These are phyloP conservation scores for Aurelia aurita DNA, from an alignment of 30 jellyfish, hydroid and myxozoan genomes.

Conservation along the genomic window DNA sequence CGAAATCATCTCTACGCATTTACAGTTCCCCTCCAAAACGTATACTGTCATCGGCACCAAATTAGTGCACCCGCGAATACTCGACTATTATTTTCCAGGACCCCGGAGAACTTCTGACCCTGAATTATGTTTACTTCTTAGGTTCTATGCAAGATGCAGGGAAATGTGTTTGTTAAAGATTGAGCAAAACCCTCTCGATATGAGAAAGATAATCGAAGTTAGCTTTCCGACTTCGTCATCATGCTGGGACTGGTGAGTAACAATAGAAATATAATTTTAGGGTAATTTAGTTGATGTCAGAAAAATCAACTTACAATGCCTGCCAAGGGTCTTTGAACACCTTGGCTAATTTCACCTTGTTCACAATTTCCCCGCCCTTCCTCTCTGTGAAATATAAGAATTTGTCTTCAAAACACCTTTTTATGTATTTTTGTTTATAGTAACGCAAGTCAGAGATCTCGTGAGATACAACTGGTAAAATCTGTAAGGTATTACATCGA, in stretches of 20 bases:
- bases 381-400: too few relatives aligned
- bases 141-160: constrained; percentile 36
- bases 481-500: constrained; percentile 35
- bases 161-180: constrained; percentile 31
- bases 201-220: constrained; percentile 11
- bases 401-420: not conserved
- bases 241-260: constrained; percentile 50
- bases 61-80: too few relatives aligned
- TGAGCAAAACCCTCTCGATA: constrained; percentile 11
- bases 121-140: too few relatives aligned
- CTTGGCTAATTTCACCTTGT: not conserved
- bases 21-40: too few relatives aligned
- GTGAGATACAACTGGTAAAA: constrained; percentile 9
- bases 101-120: too few relatives aligned
- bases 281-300: not conserved
- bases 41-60: too few relatives aligned
- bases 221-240: not conserved
- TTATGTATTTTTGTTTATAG: not conserved
- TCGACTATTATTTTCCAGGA: too few relatives aligned
- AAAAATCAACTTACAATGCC: too few relatives aligned
- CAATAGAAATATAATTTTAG: not conserved
- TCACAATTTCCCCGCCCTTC: too few relatives aligned
- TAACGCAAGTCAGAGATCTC: constrained; percentile 30
- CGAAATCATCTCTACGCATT: too few relatives aligned
- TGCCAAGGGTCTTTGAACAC: too few relatives aligned